phyloP scores from a whole-genome alignment of 2,113 vertebrate genomes.

The Hippolais icterina region DNA sequence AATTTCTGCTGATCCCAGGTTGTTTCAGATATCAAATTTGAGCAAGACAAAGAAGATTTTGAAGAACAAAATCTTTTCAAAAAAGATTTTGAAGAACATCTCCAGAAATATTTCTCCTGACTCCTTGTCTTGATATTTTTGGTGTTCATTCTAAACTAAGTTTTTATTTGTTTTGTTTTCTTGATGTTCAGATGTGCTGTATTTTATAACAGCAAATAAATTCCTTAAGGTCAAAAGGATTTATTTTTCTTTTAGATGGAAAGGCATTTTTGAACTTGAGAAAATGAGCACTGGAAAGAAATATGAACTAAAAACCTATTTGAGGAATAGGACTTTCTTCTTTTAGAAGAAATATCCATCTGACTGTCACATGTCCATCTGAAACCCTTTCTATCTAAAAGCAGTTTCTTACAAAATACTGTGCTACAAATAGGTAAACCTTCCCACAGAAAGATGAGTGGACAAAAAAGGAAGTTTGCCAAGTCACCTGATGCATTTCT shows the following conservation, averaged over 20 bases:
- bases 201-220: neutral
- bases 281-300: neutral
- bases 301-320: neutral
- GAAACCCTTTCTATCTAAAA: neutral
- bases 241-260: neutral
- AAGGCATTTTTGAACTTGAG: neutral
- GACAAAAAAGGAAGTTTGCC: neutral
- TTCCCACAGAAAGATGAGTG: neutral
- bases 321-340: neutral
- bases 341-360: neutral
- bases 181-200: neutral
- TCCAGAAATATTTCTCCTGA: neutral
- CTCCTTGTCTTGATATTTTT: neutral
- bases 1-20: neutral
- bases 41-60: too few species aligned
- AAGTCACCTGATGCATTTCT: neutral
- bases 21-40: rapidly evolving
- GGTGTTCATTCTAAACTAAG: neutral
- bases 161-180: neutral
- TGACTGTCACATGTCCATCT: neutral
- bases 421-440: neutral
- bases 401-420: neutral
- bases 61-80: too few species aligned
- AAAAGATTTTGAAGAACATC: neutral
- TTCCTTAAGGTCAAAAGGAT: neutral